phyloP scores from a whole-genome alignment of 2,888 invertebrate genomes.

The Phyllotreta cruciferae region DNA sequence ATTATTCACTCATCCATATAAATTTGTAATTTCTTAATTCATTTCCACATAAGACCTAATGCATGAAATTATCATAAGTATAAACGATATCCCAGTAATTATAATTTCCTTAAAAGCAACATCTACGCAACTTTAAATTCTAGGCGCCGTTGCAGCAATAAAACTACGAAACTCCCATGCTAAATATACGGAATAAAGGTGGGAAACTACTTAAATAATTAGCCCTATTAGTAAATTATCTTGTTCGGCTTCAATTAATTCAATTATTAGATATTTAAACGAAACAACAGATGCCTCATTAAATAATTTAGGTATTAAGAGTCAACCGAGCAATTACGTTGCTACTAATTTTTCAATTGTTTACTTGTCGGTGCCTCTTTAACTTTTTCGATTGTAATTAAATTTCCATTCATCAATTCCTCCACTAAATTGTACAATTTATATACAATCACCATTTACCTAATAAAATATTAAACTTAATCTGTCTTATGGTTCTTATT shows the following conservation, averaged over 20 bases:
- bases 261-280: conserved; percentile 41
- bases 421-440: not conserved
- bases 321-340: conserved; percentile 41
- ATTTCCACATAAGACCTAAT: not conserved
- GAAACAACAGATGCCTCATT: conserved; percentile 39
- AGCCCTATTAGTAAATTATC: conserved; percentile 39
- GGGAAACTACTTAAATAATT: conserved; percentile 38
- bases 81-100: no score
- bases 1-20: not conserved
- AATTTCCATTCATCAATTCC: conserved; percentile 24
- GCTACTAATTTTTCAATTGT: conserved; percentile 44
- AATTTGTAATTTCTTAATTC: not conserved
- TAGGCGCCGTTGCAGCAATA: conserved; percentile 16
- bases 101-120: not conserved
- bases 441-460: no score
- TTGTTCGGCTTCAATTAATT: conserved; percentile 37
- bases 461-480: no score
- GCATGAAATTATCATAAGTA: not conserved
- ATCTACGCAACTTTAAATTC: not conserved
- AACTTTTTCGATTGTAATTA: conserved; percentile 20
- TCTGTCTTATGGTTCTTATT: no score
- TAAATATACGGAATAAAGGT: conserved; percentile 38
- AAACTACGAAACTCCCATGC: conserved; percentile 17
- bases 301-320: conserved; percentile 33
- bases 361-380: conserved; percentile 28